These are phyloP conservation scores for Petrocephalus zakoni DNA, from an alignment of 2,113 vertebrate genomes.

Conservation along the genomic window DNA sequence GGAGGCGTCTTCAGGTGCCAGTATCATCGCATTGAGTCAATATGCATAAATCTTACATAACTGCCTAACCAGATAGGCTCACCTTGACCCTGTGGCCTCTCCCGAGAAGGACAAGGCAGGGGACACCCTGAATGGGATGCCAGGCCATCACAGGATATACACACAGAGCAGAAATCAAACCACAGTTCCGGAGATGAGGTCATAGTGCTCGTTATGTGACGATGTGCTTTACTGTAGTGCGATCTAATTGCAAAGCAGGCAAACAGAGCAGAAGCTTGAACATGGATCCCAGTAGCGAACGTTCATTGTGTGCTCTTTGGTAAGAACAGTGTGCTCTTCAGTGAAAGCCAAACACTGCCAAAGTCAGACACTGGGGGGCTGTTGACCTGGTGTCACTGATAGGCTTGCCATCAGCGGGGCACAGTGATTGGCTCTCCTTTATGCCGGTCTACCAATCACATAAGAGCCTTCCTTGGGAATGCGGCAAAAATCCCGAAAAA, in stretches of 20 bases:
- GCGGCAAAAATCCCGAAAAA: slow-evolving; percentile 77
- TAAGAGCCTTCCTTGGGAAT: slow-evolving; percentile 77
- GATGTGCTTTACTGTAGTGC: no score
- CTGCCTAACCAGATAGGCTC: not conserved
- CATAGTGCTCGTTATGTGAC: no score
- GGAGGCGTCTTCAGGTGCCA: not conserved
- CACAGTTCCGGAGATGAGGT: no score
- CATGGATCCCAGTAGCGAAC: no score
- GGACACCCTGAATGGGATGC: not conserved
- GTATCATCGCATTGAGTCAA: not conserved
- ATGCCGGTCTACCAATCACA: slow-evolving; percentile 71
- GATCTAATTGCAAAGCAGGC: no score
- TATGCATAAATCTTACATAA: not conserved
- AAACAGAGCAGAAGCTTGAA: no score
- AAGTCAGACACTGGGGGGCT: not conserved
- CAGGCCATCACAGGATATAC: not conserved
- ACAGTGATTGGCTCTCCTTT: not conserved
- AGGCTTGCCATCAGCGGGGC: not conserved
- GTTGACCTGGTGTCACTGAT: not conserved
- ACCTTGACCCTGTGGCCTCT: no score
- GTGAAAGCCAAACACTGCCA: not conserved
- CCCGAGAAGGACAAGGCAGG: not conserved
- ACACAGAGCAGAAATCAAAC: no score
- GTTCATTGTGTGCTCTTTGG: not conserved
- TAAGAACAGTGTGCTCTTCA: not conserved